These are phyloP conservation scores for Tethya wilhelma DNA, from an alignment of 37 sponge, comb jelly and placozoan species.

Conservation along the genomic window DNA sequence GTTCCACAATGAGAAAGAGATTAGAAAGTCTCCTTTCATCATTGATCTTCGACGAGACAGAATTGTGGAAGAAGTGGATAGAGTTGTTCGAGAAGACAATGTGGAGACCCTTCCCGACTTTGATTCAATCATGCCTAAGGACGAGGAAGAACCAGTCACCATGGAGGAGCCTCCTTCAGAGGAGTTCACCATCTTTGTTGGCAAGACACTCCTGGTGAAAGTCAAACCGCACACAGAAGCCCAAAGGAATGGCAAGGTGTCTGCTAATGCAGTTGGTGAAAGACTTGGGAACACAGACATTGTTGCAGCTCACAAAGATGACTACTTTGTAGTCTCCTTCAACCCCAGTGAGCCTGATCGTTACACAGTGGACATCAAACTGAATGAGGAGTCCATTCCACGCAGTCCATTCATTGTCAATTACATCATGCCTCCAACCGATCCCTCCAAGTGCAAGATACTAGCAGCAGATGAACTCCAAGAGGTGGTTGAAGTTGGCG, in stretches of 20 bases:
- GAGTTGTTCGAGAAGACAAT: not conserved
- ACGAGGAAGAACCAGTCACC: conserved; percentile 4
- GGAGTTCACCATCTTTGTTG: conserved; percentile 20
- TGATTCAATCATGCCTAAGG: too few relatives aligned
- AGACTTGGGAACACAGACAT: conserved; percentile 9
- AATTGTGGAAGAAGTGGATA: not conserved
- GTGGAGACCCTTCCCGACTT: not conserved
- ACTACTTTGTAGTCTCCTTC: conserved; percentile 33
- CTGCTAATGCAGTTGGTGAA: conserved; percentile 53
- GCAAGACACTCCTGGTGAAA: conserved; percentile 30
- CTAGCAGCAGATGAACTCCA: conserved; percentile 32
- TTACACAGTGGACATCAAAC: conserved; percentile 48
- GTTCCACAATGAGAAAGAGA: conserved; percentile 24
- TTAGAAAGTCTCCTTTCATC: conserved; percentile 55
- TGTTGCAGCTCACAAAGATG: not conserved
- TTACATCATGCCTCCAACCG: conserved; percentile 31
- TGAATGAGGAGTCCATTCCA: conserved; percentile 34
- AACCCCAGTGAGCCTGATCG: conserved; percentile 53
- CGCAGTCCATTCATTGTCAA: conserved; percentile 60
- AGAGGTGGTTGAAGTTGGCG: not conserved
- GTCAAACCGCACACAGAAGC: conserved; percentile 17
- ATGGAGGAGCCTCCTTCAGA: conserved; percentile 14
- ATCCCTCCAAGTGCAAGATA: conserved; percentile 48
- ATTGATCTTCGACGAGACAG: conserved; percentile 24
- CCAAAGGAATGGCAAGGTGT: conserved; percentile 21